Base-by-base conservation (phyloP, 1,140 invertebrate species). In the Dreissena polymorpha region DNA sequence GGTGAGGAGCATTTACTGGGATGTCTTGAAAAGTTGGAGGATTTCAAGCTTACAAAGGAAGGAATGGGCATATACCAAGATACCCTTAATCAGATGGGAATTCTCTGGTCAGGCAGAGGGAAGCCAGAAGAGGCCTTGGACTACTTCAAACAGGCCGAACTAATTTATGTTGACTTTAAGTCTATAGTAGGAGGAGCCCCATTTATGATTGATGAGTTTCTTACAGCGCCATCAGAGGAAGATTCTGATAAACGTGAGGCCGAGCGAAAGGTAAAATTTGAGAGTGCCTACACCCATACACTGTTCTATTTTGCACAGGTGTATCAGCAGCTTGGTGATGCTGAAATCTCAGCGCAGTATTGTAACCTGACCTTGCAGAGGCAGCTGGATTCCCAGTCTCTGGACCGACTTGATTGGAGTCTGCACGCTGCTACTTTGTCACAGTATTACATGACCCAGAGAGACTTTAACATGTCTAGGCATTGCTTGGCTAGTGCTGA, bases 241-340 rank as follows among this genome's bases (percentile, higher is more conserved):
- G 93, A 94, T 75, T 86, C 86, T 18, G 89, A 94, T 55, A 91
- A 93, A 79, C 21, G 85, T 12, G 84, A 88, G 50, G 81, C 86
- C 77, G 86, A 89, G 39, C 65, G 91, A 69, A 68, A 64, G 29
- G 73, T 78, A 82, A 90, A 83, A 78, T 94, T 98, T 68, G 97
- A 98, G 89, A 96, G 95, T 90, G 91, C 95, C 3, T 95, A 97
- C 88, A 98, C 97, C 0, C 93, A 97, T 5, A 97, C 97, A 1
- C 92, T 97, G 0, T 98, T 97, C 91, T 98, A 97, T 90, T 93
- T 98, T 74, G 97, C 97, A 14, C 97, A 98, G 93, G 95, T 97
- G 10, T 96, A 96, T 93, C 95, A 95, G 0, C 94, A 95, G 68
- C 86, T 97, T 29, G 96, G 96, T 21, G 95, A 97, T 85, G 94